phyloP scores from a whole-genome alignment of 2,888 invertebrate species.

The Dione vanillae region DNA sequence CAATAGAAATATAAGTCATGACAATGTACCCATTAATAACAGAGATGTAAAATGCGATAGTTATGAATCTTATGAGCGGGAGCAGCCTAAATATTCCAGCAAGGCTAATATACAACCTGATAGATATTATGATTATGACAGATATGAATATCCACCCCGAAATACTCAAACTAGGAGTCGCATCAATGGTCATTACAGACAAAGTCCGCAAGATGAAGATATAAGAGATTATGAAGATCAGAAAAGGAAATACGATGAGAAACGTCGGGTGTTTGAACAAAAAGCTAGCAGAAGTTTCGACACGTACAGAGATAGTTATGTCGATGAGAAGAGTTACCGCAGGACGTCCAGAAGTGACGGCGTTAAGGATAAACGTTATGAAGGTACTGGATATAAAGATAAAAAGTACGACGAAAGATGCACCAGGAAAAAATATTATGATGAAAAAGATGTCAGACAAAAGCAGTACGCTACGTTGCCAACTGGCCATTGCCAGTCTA shows the following conservation, averaged over 20 bases:
- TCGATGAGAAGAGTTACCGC: constrained; percentile 57
- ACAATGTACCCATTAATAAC: constrained; percentile 50
- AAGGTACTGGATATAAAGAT: constrained; percentile 52
- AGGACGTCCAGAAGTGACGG: constrained; percentile 64
- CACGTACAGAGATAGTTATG: constrained; percentile 58
- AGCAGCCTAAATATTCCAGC: constrained; percentile 57
- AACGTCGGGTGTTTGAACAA: constrained; percentile 61
- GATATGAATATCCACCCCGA: constrained; percentile 58
- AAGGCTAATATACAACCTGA: constrained; percentile 57
- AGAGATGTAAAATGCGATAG: constrained; percentile 55
- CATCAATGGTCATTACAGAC: constrained; percentile 54
- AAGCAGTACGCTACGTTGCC: constrained; percentile 50
- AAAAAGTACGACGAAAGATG: constrained; percentile 55
- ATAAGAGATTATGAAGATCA: constrained; percentile 59
- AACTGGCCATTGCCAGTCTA: constrained; percentile 58
- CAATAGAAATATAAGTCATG: constrained; percentile 53
- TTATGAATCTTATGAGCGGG: constrained; percentile 56
- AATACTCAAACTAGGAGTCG: constrained; percentile 57
- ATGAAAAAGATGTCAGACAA: constrained; percentile 55
- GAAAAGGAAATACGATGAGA: constrained; percentile 58
- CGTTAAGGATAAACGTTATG: constrained; percentile 58
- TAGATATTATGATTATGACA: constrained; percentile 54
- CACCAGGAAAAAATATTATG: constrained; percentile 57
- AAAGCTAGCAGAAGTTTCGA: constrained; percentile 74
- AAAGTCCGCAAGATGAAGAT: constrained; percentile 50